Percentiles rank a stretch among this genome's conserved stretches.
Conservation (phyloP, 2,888 invertebrate species). For the Odontomyia ornata region DNA sequence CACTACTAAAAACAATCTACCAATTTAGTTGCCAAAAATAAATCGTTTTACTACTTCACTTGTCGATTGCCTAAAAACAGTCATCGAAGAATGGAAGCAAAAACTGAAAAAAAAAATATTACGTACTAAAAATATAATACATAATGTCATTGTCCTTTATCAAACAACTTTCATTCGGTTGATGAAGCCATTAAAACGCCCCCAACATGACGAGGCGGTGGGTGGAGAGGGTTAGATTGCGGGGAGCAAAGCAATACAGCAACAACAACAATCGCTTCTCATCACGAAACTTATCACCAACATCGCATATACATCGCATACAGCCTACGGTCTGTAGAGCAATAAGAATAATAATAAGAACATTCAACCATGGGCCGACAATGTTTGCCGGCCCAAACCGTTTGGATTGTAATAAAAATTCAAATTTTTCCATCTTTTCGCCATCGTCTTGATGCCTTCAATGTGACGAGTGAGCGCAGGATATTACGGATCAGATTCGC, state of each 20-base stretch:
- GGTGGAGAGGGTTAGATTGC: constrained; percentile 1
- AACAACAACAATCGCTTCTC: constrained; percentile 32
- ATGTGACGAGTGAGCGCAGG: not conserved
- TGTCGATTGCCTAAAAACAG: constrained; percentile 4
- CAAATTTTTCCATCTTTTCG: constrained; percentile 27
- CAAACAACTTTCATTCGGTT: constrained; percentile 29
- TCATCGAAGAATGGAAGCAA: not conserved
- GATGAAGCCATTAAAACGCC: constrained; percentile 44
- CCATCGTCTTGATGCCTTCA: not conserved
- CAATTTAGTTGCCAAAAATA: not conserved
- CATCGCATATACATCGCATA: not conserved
- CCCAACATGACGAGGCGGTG: not conserved
- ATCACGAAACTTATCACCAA: constrained; percentile 36
- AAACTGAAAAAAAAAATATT: not conserved
- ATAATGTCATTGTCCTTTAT: constrained; percentile 39
- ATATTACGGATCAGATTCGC: not conserved
- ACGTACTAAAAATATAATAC: constrained; percentile 16
- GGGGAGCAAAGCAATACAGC: not conserved
- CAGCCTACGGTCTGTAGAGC: constrained; percentile 6
- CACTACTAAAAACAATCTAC: not conserved
- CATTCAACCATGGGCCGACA: constrained; percentile 1
- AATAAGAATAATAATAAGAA: constrained; percentile 39
- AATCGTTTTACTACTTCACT: not conserved
- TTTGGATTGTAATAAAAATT: constrained; percentile 35
- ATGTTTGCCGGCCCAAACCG: constrained; percentile 19